These are phyloP conservation scores for Ochotona princeps DNA, from an alignment of 2,113 vertebrate genomes.

Conservation along the genomic window DNA sequence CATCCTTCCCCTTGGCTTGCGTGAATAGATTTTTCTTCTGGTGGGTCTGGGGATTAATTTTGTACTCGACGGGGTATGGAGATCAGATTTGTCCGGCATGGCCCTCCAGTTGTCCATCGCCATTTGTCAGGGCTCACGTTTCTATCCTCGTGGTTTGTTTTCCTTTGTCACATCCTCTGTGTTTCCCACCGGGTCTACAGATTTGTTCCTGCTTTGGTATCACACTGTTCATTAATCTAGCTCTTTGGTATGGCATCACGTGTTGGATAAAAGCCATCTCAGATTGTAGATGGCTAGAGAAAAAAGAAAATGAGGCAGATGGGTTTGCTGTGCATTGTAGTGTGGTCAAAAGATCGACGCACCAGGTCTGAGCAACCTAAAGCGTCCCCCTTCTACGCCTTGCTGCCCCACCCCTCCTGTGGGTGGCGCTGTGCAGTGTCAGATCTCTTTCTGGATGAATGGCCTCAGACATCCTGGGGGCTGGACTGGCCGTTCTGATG, in stretches of 20 bases:
- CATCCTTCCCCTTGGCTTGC: neutral
- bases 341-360: neutral
- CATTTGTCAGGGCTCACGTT: neutral
- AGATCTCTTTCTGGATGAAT: neutral
- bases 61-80: neutral
- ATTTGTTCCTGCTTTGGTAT: neutral
- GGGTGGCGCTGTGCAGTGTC: neutral
- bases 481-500: neutral
- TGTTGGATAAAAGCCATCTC: no score
- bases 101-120: neutral
- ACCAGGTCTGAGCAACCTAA: neutral
- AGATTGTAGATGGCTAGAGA: neutral
- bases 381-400: neutral
- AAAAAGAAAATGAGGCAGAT: neutral
- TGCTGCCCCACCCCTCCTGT: neutral
- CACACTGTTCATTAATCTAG: slow-evolving; percentile 16
- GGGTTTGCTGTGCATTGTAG: neutral
- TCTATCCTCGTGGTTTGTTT: neutral
- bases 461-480: neutral
- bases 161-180: neutral
- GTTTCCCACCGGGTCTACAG: neutral
- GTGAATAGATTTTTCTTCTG: neutral
- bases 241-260: neutral
- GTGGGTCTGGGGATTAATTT: slow-evolving; percentile 42
- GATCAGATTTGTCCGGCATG: neutral